Conservation (phyloP, 1,140 invertebrate species). For the Drosophila bocqueti region DNA sequence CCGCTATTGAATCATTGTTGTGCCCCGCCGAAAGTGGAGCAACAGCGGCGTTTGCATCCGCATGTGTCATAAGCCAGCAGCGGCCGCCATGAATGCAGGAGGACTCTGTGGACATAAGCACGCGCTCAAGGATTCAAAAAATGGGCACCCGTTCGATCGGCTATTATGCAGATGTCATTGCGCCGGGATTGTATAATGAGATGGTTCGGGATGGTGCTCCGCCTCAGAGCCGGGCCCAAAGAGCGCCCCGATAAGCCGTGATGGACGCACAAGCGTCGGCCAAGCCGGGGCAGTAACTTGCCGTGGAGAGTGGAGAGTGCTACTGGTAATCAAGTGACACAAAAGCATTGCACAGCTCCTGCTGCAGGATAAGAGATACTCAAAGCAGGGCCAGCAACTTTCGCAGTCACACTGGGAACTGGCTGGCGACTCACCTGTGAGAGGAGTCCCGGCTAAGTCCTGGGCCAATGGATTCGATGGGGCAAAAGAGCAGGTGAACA, state of each 20-base stretch:
- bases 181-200: conserved; percentile 46
- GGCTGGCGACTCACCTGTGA: conserved; percentile 34
- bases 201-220: not conserved
- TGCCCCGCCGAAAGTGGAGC: conserved; percentile 34
- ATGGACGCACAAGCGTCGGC: conserved; percentile 38
- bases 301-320: not conserved
- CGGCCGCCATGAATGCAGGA: conserved; percentile 26
- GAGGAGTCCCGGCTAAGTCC: conserved; percentile 49
- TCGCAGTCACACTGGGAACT: conserved; percentile 62
- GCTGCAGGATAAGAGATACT: conserved; percentile 32
- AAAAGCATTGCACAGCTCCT: conserved; percentile 28
- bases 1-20: conserved; percentile 46
- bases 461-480: conserved; percentile 22
- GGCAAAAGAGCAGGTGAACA: conserved; percentile 7
- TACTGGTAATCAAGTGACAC: conserved; percentile 54
- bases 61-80: conserved; percentile 10
- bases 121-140: conserved; percentile 72
- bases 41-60: conserved; percentile 10
- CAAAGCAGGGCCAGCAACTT: conserved; percentile 20
- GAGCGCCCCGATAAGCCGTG: conserved; percentile 38
- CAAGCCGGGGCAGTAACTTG: conserved; percentile 26
- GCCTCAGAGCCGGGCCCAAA: not conserved
- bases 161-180: conserved; percentile 71
- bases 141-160: conserved; percentile 60
- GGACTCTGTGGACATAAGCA: conserved; percentile 67